Conservation (phyloP, 2,113 vertebrate species). For the Lamprologus speciosus region DNA sequence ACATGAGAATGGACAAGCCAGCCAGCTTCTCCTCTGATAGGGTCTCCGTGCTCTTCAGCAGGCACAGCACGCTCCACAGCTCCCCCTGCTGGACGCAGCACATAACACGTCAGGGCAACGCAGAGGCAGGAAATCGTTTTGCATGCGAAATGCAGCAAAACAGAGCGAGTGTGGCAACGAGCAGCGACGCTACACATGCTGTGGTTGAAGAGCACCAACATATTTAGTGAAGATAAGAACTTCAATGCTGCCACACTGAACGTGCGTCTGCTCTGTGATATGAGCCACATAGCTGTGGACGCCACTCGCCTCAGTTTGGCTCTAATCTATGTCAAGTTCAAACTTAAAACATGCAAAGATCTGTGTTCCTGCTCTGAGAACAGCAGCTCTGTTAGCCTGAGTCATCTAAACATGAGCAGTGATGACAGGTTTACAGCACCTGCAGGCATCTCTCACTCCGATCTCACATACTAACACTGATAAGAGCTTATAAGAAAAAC, state of each 20-base stretch:
- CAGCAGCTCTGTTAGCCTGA: background rate
- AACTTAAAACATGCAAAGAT: background rate
- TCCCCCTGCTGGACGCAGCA: slow-evolving; percentile 68
- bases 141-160: background rate
- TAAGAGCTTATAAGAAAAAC: background rate
- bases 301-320: background rate
- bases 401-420: background rate
- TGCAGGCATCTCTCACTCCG: background rate
- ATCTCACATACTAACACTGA: background rate
- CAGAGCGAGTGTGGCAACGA: background rate
- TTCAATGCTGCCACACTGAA: background rate
- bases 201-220: background rate
- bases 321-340: background rate
- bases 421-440: background rate
- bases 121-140: background rate
- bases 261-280: background rate
- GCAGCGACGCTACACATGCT: background rate
- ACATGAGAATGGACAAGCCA: slow-evolving; percentile 81
- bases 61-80: slow-evolving; percentile 71
- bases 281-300: rapidly evolving
- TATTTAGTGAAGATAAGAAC: background rate
- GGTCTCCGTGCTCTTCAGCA: slow-evolving; percentile 73
- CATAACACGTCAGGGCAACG: background rate
- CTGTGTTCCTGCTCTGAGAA: background rate
- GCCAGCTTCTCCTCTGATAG: slow-evolving; percentile 80